Percentiles rank a stretch among this genome's conserved stretches.
Evolutionary conservation across 2,113 vertebrate species (phyloP).

Genomic region (Alouatta palliata): DNA sequence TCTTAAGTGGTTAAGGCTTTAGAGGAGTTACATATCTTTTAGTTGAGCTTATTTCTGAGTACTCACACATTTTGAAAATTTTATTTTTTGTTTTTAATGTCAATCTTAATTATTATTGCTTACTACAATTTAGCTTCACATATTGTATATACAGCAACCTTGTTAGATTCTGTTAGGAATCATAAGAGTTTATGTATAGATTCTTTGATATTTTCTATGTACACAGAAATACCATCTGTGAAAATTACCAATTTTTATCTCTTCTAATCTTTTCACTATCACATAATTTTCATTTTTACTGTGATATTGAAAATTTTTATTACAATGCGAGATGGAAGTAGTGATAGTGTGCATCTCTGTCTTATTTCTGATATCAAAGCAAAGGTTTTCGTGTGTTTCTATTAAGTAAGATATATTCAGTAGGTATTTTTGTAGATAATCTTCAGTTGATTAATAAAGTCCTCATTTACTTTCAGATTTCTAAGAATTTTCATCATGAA

Average conservation of each 20-base stretch:
- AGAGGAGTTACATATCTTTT: not conserved
- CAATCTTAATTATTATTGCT: not conserved
- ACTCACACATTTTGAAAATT: not conserved
- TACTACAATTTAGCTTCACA: not conserved
- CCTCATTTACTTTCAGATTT: not conserved
- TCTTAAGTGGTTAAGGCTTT: not conserved
- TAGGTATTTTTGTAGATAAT: not conserved
- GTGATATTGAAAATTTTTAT: not conserved
- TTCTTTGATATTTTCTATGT: not conserved
- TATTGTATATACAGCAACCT: not conserved
- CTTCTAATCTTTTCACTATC: not conserved
- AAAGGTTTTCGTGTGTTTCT: not conserved
- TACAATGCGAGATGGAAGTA: not conserved
- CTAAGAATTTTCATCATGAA: not conserved
- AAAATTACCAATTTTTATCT: constrained; percentile 7
- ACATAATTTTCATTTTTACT: not conserved
- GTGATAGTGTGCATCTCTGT: not conserved
- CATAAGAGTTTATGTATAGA: not conserved
- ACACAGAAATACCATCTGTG: not conserved
- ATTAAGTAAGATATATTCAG: not conserved
- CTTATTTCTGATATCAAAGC: not conserved
- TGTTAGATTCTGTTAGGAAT: not conserved
- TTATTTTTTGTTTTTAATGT: not conserved
- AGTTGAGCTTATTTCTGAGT: not conserved
- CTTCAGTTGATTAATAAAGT: not conserved